Base-by-base conservation (phyloP, 2,797 vertebrate species). In the Lophius americanus region DNA sequence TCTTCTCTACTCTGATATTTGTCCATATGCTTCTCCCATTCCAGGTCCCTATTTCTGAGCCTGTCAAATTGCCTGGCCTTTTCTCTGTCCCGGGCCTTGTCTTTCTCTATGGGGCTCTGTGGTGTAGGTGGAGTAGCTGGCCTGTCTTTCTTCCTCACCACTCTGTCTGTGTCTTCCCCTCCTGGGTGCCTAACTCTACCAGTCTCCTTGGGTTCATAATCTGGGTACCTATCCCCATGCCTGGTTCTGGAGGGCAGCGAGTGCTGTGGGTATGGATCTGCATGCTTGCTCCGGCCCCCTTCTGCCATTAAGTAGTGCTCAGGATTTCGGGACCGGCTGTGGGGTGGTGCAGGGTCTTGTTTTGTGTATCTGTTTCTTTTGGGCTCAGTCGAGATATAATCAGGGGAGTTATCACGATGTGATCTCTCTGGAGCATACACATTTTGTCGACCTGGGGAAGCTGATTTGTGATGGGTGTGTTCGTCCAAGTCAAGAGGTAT, bases 331-430 rank as follows among this genome's bases (percentile, higher is more conserved):
- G 78, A 79, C 32, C 2, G 82, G 54, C 75, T 65, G 37, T 71
- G 75, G 52, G 78, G 82, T 14, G 84, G 53, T 8, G 52, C 79
- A 12, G 85, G 75, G 48, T 91, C 87, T 14, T 87, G 84, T 79
- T 86, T 95, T 53, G 94, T 90, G 76, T 91, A 79, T 68, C 92
- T 92, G 84, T 82, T 91, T 82, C 85, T 78, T 79, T 87, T 89
- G 43, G 89, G 88, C 76, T 95, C 96, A 82, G 85, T 39, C 7
- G 85, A 86, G 60, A 55, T 76, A 48, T 78, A 84, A 59, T 92
- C 91, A 44, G 89, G 89, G 50, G 91, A 90, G 59, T 44, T 9
- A 60, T 89, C 82, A 2, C 13, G 78, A n/a, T 54, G 61, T 6
- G 76, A 44, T 69, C 70, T 75, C 43, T 59, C 48, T 11, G 76